These are phyloP conservation scores for Antigone vipio DNA, from an alignment of 2,113 vertebrate genomes.

Conservation along the genomic window DNA sequence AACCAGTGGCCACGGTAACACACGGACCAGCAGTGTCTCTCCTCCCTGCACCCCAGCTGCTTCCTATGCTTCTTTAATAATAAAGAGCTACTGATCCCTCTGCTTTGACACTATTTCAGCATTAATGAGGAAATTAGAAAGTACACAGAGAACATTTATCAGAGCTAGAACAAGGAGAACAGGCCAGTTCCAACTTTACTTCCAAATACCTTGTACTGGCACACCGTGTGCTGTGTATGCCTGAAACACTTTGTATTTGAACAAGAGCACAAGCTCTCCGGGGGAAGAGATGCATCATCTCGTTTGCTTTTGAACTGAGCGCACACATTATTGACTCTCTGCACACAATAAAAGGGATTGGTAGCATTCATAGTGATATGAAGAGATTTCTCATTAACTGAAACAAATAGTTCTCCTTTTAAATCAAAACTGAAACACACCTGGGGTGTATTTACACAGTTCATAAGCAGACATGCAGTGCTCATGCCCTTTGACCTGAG, in stretches of 20 bases:
- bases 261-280: neutral
- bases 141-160: neutral
- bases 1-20: neutral
- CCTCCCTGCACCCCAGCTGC: neutral
- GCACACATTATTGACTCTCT: neutral
- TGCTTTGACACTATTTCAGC: neutral
- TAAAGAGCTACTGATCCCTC: neutral
- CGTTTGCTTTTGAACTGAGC: neutral
- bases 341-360: neutral
- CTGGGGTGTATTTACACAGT: neutral
- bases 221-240: neutral
- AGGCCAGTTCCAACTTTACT: neutral
- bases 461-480: neutral
- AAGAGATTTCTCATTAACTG: neutral
- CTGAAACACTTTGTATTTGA: neutral
- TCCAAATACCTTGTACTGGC: neutral
- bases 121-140: slow-evolving; percentile 6
- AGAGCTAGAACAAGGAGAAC: neutral
- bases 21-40: neutral
- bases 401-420: neutral
- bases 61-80: neutral
- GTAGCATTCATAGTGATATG: neutral
- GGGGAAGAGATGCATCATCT: neutral
- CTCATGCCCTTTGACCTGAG: neutral
- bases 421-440: neutral